Evolutionary conservation across 2,113 vertebrate genomes (phyloP).

Genomic region (Heterochromis multidens): DNA sequence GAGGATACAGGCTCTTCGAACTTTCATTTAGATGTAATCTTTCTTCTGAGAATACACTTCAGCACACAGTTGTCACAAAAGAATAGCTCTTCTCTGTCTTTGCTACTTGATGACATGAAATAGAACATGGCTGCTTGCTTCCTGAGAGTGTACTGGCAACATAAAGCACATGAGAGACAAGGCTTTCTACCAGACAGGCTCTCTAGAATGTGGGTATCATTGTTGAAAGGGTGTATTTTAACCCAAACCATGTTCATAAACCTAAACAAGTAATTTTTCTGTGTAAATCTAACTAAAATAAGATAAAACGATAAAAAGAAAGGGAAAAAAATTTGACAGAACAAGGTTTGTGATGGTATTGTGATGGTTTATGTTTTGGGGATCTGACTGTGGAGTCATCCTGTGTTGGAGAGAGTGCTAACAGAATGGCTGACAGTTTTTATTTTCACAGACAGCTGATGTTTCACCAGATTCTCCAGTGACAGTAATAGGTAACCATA

Average conservation of each 20-base stretch:
- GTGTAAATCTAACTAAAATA: neutral
- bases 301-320: neutral
- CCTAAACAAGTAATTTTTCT: neutral
- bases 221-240: neutral
- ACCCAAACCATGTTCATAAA: neutral
- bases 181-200: neutral
- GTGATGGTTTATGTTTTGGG: neutral
- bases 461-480: neutral
- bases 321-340: neutral
- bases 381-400: too few relatives aligned
- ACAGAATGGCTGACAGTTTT: neutral
- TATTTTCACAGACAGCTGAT: neutral
- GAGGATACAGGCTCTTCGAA: conserved; percentile 53
- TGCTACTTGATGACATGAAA: neutral
- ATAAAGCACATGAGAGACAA: neutral
- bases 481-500: neutral
- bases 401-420: neutral
- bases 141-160: neutral
- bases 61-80: conserved; percentile 1
- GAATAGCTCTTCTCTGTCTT: neutral
- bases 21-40: conserved; percentile 70
- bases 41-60: conserved; percentile 57
- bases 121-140: neutral
- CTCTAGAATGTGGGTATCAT: neutral
- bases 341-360: neutral